A percentile compares a stretch with the other conserved stretches of the same genome.
Evolutionary conservation across 2,113 vertebrate genomes (phyloP).

Genomic region (Mastomys natalensis): DNA sequence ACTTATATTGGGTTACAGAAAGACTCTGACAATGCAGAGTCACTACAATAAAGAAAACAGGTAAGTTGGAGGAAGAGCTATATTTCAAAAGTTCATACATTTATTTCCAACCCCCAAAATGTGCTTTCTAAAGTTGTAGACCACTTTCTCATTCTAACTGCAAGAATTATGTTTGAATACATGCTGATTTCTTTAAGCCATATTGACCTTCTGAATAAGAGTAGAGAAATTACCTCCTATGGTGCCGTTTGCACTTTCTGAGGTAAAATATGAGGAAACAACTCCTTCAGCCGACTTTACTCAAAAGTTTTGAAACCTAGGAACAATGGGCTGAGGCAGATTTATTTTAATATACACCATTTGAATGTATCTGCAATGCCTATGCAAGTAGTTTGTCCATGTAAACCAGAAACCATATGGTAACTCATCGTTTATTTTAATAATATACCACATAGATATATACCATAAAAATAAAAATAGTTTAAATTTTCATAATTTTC

Average conservation of each 20-base stretch:
- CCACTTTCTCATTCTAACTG: not conserved
- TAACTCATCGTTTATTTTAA: not conserved
- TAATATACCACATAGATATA: not conserved
- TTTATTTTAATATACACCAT: not conserved
- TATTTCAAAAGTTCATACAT: slow-evolving; percentile 34
- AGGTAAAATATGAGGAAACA: slow-evolving; percentile 1
- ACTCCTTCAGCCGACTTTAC: not conserved
- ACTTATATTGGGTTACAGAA: not conserved
- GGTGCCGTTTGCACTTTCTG: slow-evolving; percentile 7
- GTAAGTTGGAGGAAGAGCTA: not conserved
- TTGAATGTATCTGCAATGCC: not conserved
- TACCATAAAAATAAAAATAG: not conserved
- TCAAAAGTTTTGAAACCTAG: slow-evolving; percentile 26
- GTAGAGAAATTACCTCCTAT: not conserved
- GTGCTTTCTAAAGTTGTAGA: not conserved
- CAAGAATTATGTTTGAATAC: slow-evolving; percentile 25
- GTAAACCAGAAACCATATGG: not conserved
- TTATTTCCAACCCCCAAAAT: not conserved
- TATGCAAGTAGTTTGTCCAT: not conserved
- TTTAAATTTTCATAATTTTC: not conserved
- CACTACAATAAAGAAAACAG: not conserved
- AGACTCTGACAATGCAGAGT: slow-evolving; percentile 35
- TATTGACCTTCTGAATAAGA: slow-evolving; percentile 28
- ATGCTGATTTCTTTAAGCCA: slow-evolving; percentile 36
- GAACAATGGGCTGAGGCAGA: not conserved